These are phyloP conservation scores for Embiotoca jacksoni DNA, from an alignment of 2,113 vertebrate genomes.

Conservation along the genomic window DNA sequence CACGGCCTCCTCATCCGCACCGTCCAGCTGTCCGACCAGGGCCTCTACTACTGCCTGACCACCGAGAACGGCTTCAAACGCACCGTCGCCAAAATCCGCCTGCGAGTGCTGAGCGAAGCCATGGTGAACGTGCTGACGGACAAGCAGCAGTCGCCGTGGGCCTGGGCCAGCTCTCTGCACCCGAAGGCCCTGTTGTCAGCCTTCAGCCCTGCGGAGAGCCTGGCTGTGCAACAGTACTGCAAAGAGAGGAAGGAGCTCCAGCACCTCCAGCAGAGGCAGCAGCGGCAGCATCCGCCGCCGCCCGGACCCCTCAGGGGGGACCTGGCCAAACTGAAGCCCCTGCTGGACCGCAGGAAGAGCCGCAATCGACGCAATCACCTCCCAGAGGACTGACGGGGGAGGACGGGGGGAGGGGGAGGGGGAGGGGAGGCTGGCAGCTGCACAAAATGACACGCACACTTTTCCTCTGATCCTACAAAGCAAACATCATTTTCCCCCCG, in stretches of 20 bases:
- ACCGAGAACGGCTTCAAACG: conserved; percentile 96
- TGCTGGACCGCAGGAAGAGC: conserved; percentile 94
- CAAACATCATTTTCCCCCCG: conserved; percentile 6
- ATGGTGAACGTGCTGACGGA: conserved; percentile 88
- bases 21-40: conserved; percentile 90
- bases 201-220: conserved; percentile 91
- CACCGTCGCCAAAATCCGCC: conserved; percentile 94
- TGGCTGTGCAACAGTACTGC: conserved; percentile 95
- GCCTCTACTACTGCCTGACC: conserved; percentile 95
- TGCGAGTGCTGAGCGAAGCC: conserved; percentile 91
- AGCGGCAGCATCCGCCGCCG: conserved; percentile 39
- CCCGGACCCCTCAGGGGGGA: conserved; percentile 87
- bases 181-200: conserved; percentile 90
- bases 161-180: conserved; percentile 88
- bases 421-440: not conserved
- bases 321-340: conserved; percentile 94
- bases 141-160: conserved; percentile 91
- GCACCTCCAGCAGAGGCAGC: conserved; percentile 70
- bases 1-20: conserved; percentile 94
- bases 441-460: conserved; percentile 20
- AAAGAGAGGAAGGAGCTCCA: conserved; percentile 92
- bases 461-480: conserved; percentile 20
- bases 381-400: conserved; percentile 85
- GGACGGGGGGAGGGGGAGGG: not conserved
- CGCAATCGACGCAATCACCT: conserved; percentile 93